Conservation (phyloP, 2,888 invertebrate species). For the Drosophila silvestris region DNA sequence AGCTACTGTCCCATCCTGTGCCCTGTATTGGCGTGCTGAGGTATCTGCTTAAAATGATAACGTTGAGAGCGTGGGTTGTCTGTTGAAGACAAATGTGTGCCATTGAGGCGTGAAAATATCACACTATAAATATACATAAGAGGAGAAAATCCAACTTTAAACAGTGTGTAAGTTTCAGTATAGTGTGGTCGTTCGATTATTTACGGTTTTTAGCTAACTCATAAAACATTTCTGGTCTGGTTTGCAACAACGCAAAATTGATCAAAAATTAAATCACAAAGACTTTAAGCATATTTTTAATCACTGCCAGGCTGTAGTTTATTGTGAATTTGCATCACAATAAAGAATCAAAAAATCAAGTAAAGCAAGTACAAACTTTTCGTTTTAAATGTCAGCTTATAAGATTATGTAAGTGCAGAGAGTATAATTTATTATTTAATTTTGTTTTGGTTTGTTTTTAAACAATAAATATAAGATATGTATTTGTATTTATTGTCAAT, state of each 20-base stretch:
- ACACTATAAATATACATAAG: conserved; percentile 73
- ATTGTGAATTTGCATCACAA: not conserved
- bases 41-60: conserved; percentile 78
- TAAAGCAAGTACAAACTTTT: conserved; percentile 1
- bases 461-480: not conserved
- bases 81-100: conserved; percentile 73
- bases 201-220: conserved; percentile 53
- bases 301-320: not conserved
- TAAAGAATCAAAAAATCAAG: too few relatives aligned
- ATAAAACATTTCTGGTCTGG: not conserved
- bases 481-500: not conserved
- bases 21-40: conserved; percentile 28
- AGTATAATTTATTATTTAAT: not conserved
- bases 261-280: conserved; percentile 19
- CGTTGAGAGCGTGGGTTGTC: conserved; percentile 21
- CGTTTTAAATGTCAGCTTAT: conserved; percentile 14
- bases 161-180: conserved; percentile 57
- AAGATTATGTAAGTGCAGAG: conserved; percentile 24
- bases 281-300: conserved; percentile 6
- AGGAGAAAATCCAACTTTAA: conserved; percentile 52
- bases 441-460: not conserved
- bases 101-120: conserved; percentile 80
- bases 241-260: conserved; percentile 9
- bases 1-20: conserved; percentile 38
- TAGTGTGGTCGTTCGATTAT: conserved; percentile 58